phyloP scores from a whole-genome alignment of 2,888 invertebrate genomes.

The Epinotia bilunana region DNA sequence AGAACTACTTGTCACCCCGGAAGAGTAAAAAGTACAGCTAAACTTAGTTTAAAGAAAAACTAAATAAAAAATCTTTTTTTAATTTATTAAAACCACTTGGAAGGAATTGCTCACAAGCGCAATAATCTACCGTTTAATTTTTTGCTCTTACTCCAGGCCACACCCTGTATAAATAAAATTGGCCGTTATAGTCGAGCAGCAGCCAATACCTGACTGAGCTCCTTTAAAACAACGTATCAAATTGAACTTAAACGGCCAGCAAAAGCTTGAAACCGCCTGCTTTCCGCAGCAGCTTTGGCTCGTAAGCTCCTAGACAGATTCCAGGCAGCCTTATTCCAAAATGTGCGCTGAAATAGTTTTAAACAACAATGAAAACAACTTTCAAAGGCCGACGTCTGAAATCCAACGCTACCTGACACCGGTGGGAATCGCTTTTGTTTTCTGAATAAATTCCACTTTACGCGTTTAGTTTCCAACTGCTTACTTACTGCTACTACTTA shows the following conservation, averaged over 20 bases:
- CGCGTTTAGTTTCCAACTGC: conserved; percentile 55
- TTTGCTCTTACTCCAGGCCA: too few relatives aligned
- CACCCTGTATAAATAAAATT: background rate
- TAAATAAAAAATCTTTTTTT: too few relatives aligned
- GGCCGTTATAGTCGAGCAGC: background rate
- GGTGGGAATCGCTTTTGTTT: conserved; percentile 62
- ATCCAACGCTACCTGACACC: conserved; percentile 57
- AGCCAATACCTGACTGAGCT: background rate
- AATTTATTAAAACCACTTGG: too few relatives aligned
- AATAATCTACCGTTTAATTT: too few relatives aligned
- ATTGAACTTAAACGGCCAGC: conserved; percentile 22
- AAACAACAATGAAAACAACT: conserved; percentile 53
- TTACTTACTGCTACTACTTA: too few relatives aligned
- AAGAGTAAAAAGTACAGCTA: too few relatives aligned
- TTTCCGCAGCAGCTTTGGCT: conserved; percentile 18
- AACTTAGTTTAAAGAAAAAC: too few relatives aligned
- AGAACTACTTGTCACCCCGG: too few relatives aligned
- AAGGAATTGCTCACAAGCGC: too few relatives aligned
- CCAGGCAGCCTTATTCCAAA: conserved; percentile 28
- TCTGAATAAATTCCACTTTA: conserved; percentile 58
- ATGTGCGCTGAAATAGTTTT: conserved; percentile 45
- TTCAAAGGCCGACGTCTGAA: conserved; percentile 45
- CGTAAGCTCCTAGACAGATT: conserved; percentile 30
- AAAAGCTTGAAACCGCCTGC: conserved; percentile 8
- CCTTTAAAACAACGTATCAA: conserved; percentile 25